These are phyloP conservation scores for Sylvietta virens DNA, from an alignment of 2,113 vertebrate genomes.

Conservation along the genomic window DNA sequence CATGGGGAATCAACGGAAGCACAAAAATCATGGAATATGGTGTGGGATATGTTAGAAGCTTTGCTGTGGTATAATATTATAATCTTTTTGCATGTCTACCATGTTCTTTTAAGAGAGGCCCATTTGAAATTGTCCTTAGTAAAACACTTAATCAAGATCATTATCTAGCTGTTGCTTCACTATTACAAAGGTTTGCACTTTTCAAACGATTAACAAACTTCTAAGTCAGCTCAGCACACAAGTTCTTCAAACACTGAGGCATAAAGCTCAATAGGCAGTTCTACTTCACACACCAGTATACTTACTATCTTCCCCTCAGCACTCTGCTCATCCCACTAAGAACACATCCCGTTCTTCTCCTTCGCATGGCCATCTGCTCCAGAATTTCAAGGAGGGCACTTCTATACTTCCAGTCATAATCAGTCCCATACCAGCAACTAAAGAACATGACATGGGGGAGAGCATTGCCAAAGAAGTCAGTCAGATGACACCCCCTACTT, in stretches of 20 bases:
- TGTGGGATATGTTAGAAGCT: background rate
- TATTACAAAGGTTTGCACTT: background rate
- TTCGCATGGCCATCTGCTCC: background rate
- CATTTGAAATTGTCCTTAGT: background rate
- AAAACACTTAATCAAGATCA: background rate
- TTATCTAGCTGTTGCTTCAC: background rate
- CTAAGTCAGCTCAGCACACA: background rate
- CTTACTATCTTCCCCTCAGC: background rate
- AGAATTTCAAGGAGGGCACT: background rate
- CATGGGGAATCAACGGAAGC: background rate
- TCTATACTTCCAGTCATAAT: background rate
- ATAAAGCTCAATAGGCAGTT: background rate
- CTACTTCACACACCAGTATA: background rate
- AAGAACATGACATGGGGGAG: background rate
- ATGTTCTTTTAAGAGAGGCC: background rate
- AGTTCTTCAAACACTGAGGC: background rate
- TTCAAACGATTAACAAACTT: background rate
- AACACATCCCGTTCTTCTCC: background rate
- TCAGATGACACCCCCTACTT: background rate
- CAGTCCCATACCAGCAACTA: background rate
- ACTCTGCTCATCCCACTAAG: background rate
- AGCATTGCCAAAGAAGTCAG: background rate
- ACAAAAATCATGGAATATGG: background rate
- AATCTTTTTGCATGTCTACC: background rate
- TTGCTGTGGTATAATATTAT: background rate